Base-by-base conservation (phyloP, 2,797 vertebrate species). In the Malurus splendens region DNA sequence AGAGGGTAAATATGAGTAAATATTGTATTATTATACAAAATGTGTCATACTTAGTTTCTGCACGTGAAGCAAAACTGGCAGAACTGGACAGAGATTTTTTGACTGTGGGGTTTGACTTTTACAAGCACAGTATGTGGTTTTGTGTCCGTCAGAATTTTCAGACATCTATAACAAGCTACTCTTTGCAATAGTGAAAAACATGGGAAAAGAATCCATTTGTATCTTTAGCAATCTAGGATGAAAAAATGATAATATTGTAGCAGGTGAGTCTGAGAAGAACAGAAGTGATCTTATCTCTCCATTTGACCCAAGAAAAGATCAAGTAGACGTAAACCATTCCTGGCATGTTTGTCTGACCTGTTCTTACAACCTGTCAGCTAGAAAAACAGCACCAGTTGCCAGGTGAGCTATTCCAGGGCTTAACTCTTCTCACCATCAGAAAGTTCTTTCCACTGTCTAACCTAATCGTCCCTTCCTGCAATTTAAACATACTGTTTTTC, bases 341-440 rank as follows among this genome's bases (percentile, higher is more conserved):
- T 70, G 85, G 87, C 73, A 90, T 87, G 85, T 94, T 94, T 93
- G 82, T 83, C 70, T 93, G 93, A 93, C 90, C 82, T 93, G 62
- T 89, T 90, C 90, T 90, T 92, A 59, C 62, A 92, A 92, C 62
- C 73, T 93, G 85, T 87, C 93, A 94, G 83, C 86, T 65, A 86
- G 59, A 92, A 87, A 94, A 93, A 89, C 91, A 72, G 44, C 73
- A 59, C 73, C 28, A 89, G 80, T 93, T 94, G 59, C 85, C 87
- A 86, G 70, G 45, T 7, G 0, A 89, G 50, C 73, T 92, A 52
- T 89, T 93, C 59, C 70, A 68, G 80, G 62, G 24, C 62, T 89
- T 78, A 90, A 78, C 51, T 81, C 88, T 79, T 68, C 75, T 81
- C 65, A 87, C 59, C 0, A 0, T 81, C 80, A 87, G 70, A 92